Base-by-base conservation (phyloP, 1,140 invertebrate genomes). In the Aplysia californica region DNA sequence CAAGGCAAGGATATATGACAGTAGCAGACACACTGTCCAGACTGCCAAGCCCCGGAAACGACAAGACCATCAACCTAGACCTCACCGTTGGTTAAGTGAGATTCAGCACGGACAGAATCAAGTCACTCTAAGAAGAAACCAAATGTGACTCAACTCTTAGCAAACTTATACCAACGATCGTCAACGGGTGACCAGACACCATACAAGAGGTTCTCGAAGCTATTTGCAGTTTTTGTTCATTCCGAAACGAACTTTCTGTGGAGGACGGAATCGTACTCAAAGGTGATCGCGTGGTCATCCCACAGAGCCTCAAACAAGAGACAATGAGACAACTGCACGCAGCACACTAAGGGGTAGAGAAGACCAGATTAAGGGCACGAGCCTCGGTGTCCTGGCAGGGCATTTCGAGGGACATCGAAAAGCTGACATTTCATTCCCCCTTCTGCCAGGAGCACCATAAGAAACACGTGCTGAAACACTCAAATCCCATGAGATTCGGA, bases 21-120 rank as follows among this genome's bases (percentile, higher is more conserved):
- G 23, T 84, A 0, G 76, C 83, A 26, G 83, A 84, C 33, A 67
- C 77, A 1, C 65, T 83, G 3, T 81, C 78, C 31, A n/a, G 78
- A 26, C 65, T 33, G 56, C n/a, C n/a, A n/a, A 44, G 39, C 18
- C 29, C 20, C 33, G 58, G 15, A 20, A 66, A 74, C 23, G 20
- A 23, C 21, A 50, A 70, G 15, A n/a, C 20, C 21, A 35, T 33
- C 21, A 56, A 58, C 23, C 44, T 67, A 26, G 31, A 69, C 26
- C 38, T 66, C n/a, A 61, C 15, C 35, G 10, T 41, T 44, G 38
- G 61, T n/a, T 65, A 35, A 29, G 69, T 56, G 20, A 72, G 31
- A n/a, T 69, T 71, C 21, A 35, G 29, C 6, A 31, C n/a, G n/a
- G 29, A 31, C 35, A 73, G 65, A 66, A 35, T 61, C 29, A 35